Evolutionary conservation across 2,113 vertebrate genomes (phyloP).

Genomic region (Lamprotornis superbus): DNA sequence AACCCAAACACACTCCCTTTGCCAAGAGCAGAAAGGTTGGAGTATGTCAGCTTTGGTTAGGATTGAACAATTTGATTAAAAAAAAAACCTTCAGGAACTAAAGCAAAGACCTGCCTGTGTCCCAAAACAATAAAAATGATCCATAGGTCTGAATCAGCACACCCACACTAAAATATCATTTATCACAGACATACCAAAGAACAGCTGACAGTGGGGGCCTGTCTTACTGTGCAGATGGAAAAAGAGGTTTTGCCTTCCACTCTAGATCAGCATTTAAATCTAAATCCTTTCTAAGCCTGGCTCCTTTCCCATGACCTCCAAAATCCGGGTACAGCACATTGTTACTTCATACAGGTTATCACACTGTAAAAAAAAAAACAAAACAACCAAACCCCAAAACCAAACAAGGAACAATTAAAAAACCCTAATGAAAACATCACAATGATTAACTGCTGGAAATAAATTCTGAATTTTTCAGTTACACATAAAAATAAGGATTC

Average conservation of each 20-base stretch:
- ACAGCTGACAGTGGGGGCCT: neutral
- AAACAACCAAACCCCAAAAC: neutral
- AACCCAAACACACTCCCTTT: neutral
- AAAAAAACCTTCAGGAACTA: neutral
- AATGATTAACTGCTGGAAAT: neutral
- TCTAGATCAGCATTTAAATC: neutral
- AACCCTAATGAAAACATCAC: neutral
- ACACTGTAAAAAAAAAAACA: neutral
- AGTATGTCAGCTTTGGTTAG: neutral
- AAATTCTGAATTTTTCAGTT: neutral
- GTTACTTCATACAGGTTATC: neutral
- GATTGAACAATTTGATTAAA: neutral
- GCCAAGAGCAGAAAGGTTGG: neutral
- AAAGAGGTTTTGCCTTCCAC: neutral
- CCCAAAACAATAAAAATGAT: neutral
- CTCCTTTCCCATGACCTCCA: slow-evolving; percentile 12
- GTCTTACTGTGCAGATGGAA: neutral
- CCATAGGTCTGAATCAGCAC: neutral
- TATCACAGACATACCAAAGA: neutral
- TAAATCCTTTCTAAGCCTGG: slow-evolving; percentile 19
- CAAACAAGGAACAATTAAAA: neutral
- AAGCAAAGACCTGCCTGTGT: neutral
- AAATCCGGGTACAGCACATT: neutral
- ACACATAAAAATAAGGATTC: neutral
- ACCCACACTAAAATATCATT: neutral